Conservation (phyloP, 1,140 invertebrate species). For the Apis laboriosa region DNA sequence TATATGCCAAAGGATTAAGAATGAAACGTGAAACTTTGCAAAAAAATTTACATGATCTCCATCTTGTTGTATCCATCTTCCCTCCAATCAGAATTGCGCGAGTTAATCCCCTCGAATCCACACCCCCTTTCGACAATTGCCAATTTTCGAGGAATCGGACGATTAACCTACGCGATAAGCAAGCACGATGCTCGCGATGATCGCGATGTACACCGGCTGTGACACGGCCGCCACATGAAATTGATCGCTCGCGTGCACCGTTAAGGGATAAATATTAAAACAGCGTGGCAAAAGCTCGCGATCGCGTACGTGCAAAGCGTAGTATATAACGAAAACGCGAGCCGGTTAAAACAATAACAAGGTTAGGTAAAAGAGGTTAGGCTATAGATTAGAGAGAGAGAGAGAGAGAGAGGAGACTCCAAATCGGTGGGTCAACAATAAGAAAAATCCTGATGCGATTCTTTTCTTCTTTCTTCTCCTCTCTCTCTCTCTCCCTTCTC, state of each 20-base stretch:
- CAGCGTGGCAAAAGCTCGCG: constrained; percentile 50
- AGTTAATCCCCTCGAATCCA: too few species aligned
- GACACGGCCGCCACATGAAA: not conserved
- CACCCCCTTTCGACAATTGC: not conserved
- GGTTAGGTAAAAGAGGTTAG: not conserved
- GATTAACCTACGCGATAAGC: not conserved
- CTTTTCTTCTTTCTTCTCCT: not conserved
- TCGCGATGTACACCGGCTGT: not conserved
- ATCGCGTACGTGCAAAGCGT: constrained; percentile 37
- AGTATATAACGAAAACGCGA: constrained; percentile 52
- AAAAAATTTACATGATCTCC: too few species aligned
- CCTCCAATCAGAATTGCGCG: too few species aligned
- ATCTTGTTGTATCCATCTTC: too few species aligned
- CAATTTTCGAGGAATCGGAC: constrained; percentile 10
- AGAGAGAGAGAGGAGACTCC: too few species aligned
- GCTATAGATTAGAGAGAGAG: too few species aligned
- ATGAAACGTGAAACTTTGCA: too few species aligned
- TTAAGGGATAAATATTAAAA: constrained; percentile 63
- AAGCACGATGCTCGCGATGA: not conserved
- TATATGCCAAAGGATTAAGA: too few species aligned
- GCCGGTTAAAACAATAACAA: constrained; percentile 1
- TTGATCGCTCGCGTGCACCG: constrained; percentile 26
- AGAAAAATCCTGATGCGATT: constrained; percentile 19
- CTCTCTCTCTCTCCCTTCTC: constrained; percentile 39
- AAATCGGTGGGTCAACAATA: constrained; percentile 12